phyloP scores from a whole-genome alignment of 2,113 vertebrate species.

The Chrysochloris asiatica region DNA sequence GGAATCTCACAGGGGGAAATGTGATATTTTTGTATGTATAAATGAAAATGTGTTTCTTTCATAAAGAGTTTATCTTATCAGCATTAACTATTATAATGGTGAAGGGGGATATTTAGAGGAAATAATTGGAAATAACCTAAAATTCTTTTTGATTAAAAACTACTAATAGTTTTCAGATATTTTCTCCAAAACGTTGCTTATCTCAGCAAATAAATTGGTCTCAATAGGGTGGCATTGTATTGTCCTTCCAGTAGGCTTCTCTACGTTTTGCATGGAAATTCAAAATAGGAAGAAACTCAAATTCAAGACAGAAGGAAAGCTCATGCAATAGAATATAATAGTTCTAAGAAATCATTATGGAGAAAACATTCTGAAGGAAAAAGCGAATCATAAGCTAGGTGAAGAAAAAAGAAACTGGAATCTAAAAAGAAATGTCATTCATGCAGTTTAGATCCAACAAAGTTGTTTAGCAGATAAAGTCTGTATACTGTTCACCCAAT shows the following conservation, averaged over 20 bases:
- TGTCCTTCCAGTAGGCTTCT: background rate
- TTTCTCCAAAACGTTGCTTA: background rate
- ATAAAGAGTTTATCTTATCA: slow-evolving; percentile 32
- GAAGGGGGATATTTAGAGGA: background rate
- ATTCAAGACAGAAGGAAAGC: background rate
- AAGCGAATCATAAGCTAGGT: background rate
- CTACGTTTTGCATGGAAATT: background rate
- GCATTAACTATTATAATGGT: background rate
- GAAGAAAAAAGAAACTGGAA: background rate
- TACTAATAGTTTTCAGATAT: background rate
- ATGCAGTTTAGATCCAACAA: background rate
- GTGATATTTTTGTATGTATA: background rate
- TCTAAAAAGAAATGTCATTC: background rate
- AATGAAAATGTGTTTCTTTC: slow-evolving; percentile 19
- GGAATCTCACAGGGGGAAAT: background rate
- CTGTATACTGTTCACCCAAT: background rate
- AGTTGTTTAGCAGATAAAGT: background rate
- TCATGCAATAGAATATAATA: background rate
- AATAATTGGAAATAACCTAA: slow-evolving; percentile 48
- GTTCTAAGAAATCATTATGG: background rate
- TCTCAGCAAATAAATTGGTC: slow-evolving; percentile 10
- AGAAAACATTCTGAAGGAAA: background rate
- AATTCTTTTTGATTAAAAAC: slow-evolving; percentile 36
- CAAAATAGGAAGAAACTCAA: background rate
- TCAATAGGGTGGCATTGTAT: background rate